Conservation (phyloP, 2,113 vertebrate genomes). For the Lipophrys pholis region DNA sequence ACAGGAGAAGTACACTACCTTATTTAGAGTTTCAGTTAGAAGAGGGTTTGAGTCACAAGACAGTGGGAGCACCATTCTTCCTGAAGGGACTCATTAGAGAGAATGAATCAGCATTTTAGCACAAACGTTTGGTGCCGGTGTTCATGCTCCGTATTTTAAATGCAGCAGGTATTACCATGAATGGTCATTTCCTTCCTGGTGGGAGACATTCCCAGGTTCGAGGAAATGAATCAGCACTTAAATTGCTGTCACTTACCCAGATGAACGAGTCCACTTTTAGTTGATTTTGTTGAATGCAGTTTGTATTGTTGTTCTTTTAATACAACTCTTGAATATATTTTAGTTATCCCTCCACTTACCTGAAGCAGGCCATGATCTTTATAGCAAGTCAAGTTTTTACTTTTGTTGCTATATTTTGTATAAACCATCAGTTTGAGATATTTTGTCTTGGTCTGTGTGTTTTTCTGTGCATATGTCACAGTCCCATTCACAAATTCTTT, state of each 20-base stretch:
- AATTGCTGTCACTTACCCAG: constrained; percentile 33
- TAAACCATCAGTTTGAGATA: too few relatives aligned
- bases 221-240: constrained; percentile 66
- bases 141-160: constrained; percentile 42
- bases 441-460: too few relatives aligned
- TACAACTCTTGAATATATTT: too few relatives aligned
- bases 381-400: too few relatives aligned
- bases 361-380: too few relatives aligned
- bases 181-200: constrained; percentile 62
- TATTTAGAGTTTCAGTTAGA: constrained; percentile 69
- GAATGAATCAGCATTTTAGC: constrained; percentile 68
- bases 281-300: background rate
- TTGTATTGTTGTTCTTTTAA: too few relatives aligned
- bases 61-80: constrained; percentile 31
- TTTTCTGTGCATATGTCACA: too few relatives aligned
- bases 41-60: constrained; percentile 66
- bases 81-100: constrained; percentile 42
- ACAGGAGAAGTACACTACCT: constrained; percentile 49
- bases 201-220: constrained; percentile 64
- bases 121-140: constrained; percentile 47
- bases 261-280: constrained; percentile 2
- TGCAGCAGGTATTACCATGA: constrained; percentile 57
- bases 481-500: too few relatives aligned
- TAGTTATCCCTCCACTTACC: too few relatives aligned
- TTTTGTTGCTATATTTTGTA: too few relatives aligned